Base-by-base conservation (phyloP, 2,797 vertebrate species). In the Geotrypetes seraphini region DNA sequence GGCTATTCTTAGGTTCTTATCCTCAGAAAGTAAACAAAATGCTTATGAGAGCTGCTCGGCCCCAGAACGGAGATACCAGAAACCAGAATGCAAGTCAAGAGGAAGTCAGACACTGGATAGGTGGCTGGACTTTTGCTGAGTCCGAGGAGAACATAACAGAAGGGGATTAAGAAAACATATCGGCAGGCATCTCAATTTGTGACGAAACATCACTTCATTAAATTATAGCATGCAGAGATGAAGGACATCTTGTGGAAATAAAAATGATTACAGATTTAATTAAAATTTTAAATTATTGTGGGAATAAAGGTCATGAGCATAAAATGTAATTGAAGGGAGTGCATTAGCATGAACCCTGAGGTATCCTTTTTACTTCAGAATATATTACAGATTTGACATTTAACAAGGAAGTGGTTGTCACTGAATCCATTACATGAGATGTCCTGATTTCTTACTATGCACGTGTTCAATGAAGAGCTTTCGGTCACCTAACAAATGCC, bases 271-370 rank as follows among this genome's bases (percentile, higher is more conserved):
- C 28, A 52, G 50, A 65, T 69, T 71, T 71, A 74, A 71, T 73
- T 71, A 72, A 74, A 66, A 58, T 40, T 49, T 64, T 61, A 72
- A 71, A 64, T 71, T 73, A 66, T 66, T 67, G 33, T 68, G 63
- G 43, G 46, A 69, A 59, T 57, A 74, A 69, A 63, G 60, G 51
- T 70, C 62, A 68, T 69, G 66, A 70, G 48, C 52, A 57, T 60
- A 70, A 73, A 64, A 63, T 11, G 33, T 59, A 71, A 73, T 63
- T 56, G 50, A 55, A 66, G 39, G 31, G 31, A 66, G 46, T 71
- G 47, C 44, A 71, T 64, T 68, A 58, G 18, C 38, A 53, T 53
- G 24, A 57, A 53, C 35, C 31, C 33, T 70, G 58, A 61, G 54
- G 41, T 53, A 48, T 39, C 36, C 26, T 59, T 65, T 57, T 31